Evolutionary conservation across 2,888 invertebrate genomes (phyloP).

Genomic region (Rhyacophila evoluta): DNA sequence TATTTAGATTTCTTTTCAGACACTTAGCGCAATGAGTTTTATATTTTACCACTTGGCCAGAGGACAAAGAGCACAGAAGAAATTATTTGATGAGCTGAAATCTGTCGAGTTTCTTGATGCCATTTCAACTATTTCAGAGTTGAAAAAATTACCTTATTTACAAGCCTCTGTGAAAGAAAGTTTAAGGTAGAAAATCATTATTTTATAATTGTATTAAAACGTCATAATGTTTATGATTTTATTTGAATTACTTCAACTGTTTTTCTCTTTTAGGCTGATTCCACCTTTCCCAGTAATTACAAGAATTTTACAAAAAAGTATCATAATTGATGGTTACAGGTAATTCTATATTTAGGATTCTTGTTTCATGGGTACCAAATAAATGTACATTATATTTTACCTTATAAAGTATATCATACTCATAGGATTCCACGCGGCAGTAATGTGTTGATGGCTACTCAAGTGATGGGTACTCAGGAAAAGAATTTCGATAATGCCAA

Average conservation of each 20-base stretch:
- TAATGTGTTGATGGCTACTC: conserved; percentile 74
- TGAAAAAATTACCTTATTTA: conserved; percentile 64
- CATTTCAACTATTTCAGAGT: conserved; percentile 55
- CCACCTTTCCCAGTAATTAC: conserved; percentile 76
- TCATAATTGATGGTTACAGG: conserved; percentile 73
- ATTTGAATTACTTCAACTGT: too few relatives aligned
- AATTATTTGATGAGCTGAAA: conserved; percentile 73
- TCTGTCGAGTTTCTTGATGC: conserved; percentile 59
- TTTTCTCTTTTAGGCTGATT: conserved; percentile 65
- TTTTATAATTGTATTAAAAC: too few relatives aligned
- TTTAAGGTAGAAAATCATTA: conserved; percentile 64
- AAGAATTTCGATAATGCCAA: conserved; percentile 75
- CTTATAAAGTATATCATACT: too few relatives aligned
- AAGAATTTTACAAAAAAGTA: conserved; percentile 71
- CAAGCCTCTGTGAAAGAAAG: conserved; percentile 76
- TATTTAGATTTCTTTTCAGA: conserved; percentile 64
- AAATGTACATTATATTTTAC: too few relatives aligned
- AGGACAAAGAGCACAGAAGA: conserved; percentile 73
- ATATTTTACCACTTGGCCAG: conserved; percentile 76
- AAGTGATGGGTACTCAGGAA: conserved; percentile 72
- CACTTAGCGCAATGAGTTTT: conserved; percentile 73
- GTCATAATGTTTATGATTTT: too few relatives aligned
- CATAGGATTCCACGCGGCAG: conserved; percentile 72
- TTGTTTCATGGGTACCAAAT: too few relatives aligned
- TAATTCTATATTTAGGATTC: too few relatives aligned